These are phyloP conservation scores for Drosophila kepulauana DNA, from an alignment of 1,140 invertebrate species.

Conservation along the genomic window DNA sequence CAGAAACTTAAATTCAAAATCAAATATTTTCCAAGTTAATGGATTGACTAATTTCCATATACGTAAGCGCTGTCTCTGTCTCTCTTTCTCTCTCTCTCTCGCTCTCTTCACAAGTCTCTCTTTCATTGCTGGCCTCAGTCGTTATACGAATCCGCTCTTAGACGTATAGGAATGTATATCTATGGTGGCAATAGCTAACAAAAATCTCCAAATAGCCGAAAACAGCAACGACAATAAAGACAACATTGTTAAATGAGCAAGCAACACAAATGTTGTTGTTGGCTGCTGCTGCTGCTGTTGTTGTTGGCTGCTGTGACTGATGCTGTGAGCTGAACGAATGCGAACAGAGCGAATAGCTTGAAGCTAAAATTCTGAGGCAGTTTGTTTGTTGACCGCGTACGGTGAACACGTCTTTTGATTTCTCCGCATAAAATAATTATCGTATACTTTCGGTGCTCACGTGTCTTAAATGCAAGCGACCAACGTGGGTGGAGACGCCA, in stretches of 20 bases:
- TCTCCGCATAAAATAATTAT: constrained; percentile 24
- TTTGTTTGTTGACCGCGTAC: constrained; percentile 56
- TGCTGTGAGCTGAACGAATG: constrained; percentile 45
- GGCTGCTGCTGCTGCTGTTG: background rate
- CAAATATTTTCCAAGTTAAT: constrained; percentile 55
- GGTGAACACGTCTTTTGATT: constrained; percentile 59
- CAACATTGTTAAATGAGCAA: constrained; percentile 24
- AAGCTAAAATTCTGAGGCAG: constrained; percentile 55
- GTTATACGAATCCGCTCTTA: constrained; percentile 28
- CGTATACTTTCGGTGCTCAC: constrained; percentile 17
- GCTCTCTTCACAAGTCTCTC: background rate
- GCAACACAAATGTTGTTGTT: constrained; percentile 4
- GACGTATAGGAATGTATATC: constrained; percentile 4
- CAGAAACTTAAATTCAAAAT: constrained; percentile 36
- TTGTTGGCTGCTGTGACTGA: constrained; percentile 35
- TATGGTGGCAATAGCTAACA: constrained; percentile 5
- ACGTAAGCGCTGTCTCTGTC: constrained; percentile 27
- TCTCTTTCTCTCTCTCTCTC: background rate
- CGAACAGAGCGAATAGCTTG: constrained; percentile 20
- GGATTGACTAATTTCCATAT: constrained; percentile 45
- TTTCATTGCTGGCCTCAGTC: constrained; percentile 14
- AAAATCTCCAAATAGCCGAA: constrained; percentile 26
- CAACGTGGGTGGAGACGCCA: background rate
- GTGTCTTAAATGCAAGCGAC: constrained; percentile 29
- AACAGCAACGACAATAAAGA: constrained; percentile 6